Percentiles rank a stretch among this genome's conserved stretches.
phyloP scores from a whole-genome alignment of 2,888 invertebrate species.

The Thera britannica region DNA sequence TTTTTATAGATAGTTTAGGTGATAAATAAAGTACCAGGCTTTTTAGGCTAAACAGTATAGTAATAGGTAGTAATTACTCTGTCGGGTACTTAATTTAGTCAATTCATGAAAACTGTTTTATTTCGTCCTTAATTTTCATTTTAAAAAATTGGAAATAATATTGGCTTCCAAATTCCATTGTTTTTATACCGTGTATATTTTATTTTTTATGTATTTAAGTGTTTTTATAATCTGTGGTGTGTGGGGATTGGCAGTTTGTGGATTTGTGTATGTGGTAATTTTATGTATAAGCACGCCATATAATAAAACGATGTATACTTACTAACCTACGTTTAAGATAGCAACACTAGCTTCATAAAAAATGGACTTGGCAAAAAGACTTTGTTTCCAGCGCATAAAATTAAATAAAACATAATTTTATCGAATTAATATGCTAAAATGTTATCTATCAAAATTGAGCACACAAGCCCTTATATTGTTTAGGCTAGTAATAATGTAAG shows the following conservation, averaged over 20 bases:
- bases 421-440: no score
- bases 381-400: no score
- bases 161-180: slow-evolving; percentile 54
- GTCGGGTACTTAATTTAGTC: slow-evolving; percentile 48
- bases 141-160: slow-evolving; percentile 37
- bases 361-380: background rate
- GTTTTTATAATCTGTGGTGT: slow-evolving; percentile 28
- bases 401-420: no score
- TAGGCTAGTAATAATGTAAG: no score
- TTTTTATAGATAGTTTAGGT: slow-evolving; percentile 22
- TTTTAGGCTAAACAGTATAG: slow-evolving; percentile 35
- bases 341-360: slow-evolving; percentile 7
- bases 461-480: no score
- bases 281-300: slow-evolving; percentile 44
- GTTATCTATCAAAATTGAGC: no score
- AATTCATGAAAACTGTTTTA: slow-evolving; percentile 37
- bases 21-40: slow-evolving; percentile 39
- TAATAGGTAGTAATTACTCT: slow-evolving; percentile 26
- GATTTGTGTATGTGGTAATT: slow-evolving; percentile 64
- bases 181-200: slow-evolving; percentile 19
- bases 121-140: slow-evolving; percentile 26
- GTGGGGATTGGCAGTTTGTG: slow-evolving; percentile 68
- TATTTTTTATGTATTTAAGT: slow-evolving; percentile 22
- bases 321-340: slow-evolving; percentile 15
- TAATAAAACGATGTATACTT: slow-evolving; percentile 10